Conservation (phyloP, 2,797 vertebrate genomes). For the Aldrovandia affinis region DNA sequence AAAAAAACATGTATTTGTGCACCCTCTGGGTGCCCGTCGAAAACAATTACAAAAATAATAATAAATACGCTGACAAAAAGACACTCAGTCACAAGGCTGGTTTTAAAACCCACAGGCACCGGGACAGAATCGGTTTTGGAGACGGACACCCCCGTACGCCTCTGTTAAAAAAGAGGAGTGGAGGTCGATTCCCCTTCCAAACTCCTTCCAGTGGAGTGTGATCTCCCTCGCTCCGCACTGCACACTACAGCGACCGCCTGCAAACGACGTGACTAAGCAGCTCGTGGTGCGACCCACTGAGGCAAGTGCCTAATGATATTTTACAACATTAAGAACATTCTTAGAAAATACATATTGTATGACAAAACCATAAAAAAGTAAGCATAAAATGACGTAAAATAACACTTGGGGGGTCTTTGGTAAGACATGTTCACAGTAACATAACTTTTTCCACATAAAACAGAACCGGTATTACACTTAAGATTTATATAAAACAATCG, state of each 20-base stretch:
- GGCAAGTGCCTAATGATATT: background rate
- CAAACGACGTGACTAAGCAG: background rate
- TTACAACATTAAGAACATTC: background rate
- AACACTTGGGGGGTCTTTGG: slow-evolving; percentile 73
- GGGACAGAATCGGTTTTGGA: background rate
- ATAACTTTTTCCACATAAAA: slow-evolving; percentile 50
- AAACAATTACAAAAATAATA: background rate
- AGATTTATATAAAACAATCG: slow-evolving; percentile 36
- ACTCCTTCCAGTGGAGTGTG: background rate
- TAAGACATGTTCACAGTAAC: slow-evolving; percentile 69
- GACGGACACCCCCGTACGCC: background rate
- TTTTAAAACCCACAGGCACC: background rate
- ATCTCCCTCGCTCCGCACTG: background rate
- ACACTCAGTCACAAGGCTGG: background rate
- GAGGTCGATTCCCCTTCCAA: too few species aligned
- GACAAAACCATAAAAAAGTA: slow-evolving; percentile 17
- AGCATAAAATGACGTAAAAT: slow-evolving; percentile 56
- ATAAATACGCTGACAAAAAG: background rate
- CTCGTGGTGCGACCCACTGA: background rate
- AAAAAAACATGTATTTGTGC: background rate
- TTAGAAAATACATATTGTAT: slow-evolving; percentile 1
- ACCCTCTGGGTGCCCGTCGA: background rate
- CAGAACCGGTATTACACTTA: slow-evolving; percentile 41
- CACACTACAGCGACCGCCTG: background rate
- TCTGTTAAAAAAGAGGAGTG: background rate